Conservation (phyloP, 2,797 vertebrate genomes). For the Bradypodion pumilum region DNA sequence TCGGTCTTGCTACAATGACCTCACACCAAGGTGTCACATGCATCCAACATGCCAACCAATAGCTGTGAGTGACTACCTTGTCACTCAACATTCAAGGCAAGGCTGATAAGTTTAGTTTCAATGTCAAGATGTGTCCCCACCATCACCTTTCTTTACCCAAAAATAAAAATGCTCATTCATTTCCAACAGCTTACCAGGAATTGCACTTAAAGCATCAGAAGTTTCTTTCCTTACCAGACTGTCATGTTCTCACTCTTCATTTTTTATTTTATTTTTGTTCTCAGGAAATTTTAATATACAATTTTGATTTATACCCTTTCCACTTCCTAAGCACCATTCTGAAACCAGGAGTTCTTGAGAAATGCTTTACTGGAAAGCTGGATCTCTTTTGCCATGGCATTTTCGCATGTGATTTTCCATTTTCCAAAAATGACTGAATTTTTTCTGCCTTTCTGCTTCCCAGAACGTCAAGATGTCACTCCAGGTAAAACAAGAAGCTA, state of each 20-base stretch:
- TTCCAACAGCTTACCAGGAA: not conserved
- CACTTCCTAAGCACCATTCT: slow-evolving; percentile 39
- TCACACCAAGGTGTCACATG: not conserved
- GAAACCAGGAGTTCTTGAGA: not conserved
- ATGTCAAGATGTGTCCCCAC: not conserved
- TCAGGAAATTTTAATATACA: slow-evolving; percentile 69
- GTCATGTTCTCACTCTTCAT: slow-evolving; percentile 48
- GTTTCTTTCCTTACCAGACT: slow-evolving; percentile 54
- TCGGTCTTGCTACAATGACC: not conserved
- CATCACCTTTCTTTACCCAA: not conserved
- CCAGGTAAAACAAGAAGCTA: not conserved
- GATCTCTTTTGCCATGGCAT: not conserved
- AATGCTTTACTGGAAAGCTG: not conserved
- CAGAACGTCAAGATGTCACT: not conserved
- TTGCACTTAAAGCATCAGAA: slow-evolving; percentile 19
- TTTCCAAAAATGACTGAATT: not conserved
- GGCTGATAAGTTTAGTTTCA: not conserved
- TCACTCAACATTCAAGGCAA: slow-evolving; percentile 7
- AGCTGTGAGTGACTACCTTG: slow-evolving; percentile 2
- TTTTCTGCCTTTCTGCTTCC: not conserved
- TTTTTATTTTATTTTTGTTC: slow-evolving; percentile 64
- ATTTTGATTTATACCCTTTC: slow-evolving; percentile 61
- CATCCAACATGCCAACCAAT: not conserved
- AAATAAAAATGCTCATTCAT: not conserved
- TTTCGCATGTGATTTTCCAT: not conserved